A percentile compares a stretch with the other conserved stretches of the same genome.
Evolutionary conservation across 2,888 invertebrate genomes (phyloP).

Genomic region (Drosophila tanythrix): DNA sequence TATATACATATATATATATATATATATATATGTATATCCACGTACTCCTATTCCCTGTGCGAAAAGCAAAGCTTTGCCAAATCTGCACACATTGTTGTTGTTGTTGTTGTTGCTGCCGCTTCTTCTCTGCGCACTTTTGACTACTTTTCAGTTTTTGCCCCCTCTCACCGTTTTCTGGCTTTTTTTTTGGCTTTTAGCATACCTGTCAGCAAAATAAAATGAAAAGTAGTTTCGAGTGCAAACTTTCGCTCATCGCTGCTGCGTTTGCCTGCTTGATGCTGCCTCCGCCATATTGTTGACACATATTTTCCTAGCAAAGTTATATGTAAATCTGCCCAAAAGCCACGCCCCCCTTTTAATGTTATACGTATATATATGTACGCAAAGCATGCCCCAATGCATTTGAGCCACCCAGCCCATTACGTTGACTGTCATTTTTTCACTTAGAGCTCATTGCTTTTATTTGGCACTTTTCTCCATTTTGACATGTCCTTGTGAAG

Average conservation of each 20-base stretch:
- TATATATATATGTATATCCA: not conserved
- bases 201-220: conserved; percentile 79
- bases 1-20: not conserved
- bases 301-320: conserved; percentile 68
- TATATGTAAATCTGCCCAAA: conserved; percentile 53
- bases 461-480: conserved; percentile 26
- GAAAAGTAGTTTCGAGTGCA: conserved; percentile 76
- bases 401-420: conserved; percentile 60
- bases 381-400: conserved; percentile 43
- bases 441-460: conserved; percentile 49
- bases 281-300: conserved; percentile 73
- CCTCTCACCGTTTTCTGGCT: not conserved
- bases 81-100: conserved; percentile 45
- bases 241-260: conserved; percentile 74
- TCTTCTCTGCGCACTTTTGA: conserved; percentile 57
- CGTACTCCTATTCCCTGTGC: not conserved
- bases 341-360: conserved; percentile 43
- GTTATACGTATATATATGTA: not conserved
- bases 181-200: conserved; percentile 73
- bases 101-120: conserved; percentile 20
- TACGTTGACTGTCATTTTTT: conserved; percentile 70
- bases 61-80: conserved; percentile 41
- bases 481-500: conserved; percentile 15
- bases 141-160: conserved; percentile 44
- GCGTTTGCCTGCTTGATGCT: conserved; percentile 35